Evolutionary conservation across 2,113 vertebrate species (phyloP).

Genomic region (Dolichotis patagonum): DNA sequence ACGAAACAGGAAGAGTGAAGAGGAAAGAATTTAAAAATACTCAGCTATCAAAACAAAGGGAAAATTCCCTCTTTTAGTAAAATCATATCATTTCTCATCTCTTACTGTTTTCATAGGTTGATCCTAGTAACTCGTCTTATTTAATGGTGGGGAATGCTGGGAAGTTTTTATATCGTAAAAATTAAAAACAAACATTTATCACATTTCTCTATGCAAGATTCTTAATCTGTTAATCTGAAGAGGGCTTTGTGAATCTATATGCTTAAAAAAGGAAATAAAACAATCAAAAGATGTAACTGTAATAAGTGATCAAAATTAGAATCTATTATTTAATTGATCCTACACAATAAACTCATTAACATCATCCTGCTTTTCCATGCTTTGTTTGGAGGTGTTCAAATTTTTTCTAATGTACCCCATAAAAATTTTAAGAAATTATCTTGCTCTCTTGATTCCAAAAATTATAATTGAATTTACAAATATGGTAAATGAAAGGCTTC

Average conservation of each 20-base stretch:
- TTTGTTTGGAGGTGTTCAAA: not conserved
- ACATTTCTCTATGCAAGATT: not conserved
- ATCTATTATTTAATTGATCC: not conserved
- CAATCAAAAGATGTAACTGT: not conserved
- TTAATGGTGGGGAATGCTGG: not conserved
- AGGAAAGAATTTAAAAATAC: not conserved
- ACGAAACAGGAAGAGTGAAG: not conserved
- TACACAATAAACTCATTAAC: not conserved
- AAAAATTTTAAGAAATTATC: not conserved
- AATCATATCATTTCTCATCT: too few species aligned
- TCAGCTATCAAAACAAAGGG: not conserved
- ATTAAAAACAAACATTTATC: not conserved
- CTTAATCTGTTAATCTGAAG: not conserved
- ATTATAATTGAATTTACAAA: not conserved
- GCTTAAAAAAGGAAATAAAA: not conserved
- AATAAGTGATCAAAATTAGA: not conserved
- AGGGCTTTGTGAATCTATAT: not conserved
- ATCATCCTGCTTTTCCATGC: not conserved
- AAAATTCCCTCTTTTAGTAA: not conserved
- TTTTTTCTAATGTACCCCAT: fast-evolving
- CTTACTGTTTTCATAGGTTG: not conserved
- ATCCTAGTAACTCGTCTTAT: not conserved
- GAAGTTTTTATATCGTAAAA: not conserved
- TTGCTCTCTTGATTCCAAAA: not conserved
- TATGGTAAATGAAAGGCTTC: not conserved